phyloP scores from a whole-genome alignment of 2,797 vertebrate genomes.

The Muscicapa striata region DNA sequence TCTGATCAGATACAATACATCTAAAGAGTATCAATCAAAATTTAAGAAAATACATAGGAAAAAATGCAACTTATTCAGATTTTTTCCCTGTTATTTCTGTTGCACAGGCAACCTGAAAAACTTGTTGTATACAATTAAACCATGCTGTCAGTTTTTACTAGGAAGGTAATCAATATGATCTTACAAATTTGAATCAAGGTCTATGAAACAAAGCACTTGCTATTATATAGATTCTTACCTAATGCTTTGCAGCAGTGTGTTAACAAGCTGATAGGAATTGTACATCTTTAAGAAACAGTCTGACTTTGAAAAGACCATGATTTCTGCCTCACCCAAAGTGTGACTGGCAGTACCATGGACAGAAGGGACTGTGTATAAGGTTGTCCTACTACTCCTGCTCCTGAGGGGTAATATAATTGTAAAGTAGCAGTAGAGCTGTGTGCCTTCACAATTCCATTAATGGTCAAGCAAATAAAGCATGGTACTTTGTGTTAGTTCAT shows the following conservation, averaged over 20 bases:
- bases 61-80: neutral
- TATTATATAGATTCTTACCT: conserved; percentile 18
- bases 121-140: neutral
- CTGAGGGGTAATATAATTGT: neutral
- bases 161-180: neutral
- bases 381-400: neutral
- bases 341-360: neutral
- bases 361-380: neutral
- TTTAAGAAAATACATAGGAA: neutral
- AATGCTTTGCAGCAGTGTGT: neutral
- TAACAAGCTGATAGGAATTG: neutral
- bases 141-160: neutral
- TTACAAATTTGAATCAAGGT: conserved; percentile 19
- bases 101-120: neutral
- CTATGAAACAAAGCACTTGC: conserved; percentile 2
- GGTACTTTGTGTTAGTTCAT: neutral
- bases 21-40: neutral
- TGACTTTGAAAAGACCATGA: neutral
- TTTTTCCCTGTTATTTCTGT: neutral
- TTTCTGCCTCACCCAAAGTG: neutral
- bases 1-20: neutral
- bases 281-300: neutral
- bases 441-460: neutral
- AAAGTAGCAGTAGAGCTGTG: neutral
- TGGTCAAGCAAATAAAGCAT: neutral